Conservation (phyloP, 1,140 invertebrate species). For the Achroia grisella region DNA sequence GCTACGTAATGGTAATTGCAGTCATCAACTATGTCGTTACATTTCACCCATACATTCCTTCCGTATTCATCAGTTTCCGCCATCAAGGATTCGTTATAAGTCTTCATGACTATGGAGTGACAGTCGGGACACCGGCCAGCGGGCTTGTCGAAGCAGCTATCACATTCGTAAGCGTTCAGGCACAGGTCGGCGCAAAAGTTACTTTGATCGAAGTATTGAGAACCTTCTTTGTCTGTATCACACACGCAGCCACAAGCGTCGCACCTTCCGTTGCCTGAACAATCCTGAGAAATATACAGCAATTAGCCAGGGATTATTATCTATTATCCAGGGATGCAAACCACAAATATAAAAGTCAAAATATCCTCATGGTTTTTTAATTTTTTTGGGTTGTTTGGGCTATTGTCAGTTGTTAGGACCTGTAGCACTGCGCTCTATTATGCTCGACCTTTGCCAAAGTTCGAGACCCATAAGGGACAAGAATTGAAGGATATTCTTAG, state of each 20-base stretch:
- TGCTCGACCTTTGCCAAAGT: no score
- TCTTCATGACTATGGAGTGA: conserved; percentile 15
- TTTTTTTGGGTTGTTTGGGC: no score
- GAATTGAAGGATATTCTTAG: no score
- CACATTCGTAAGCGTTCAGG: conserved; percentile 30
- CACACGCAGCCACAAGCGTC: conserved; percentile 37
- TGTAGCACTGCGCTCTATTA: no score
- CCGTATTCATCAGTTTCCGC: conserved; percentile 21
- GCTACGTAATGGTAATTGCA: conserved; percentile 40
- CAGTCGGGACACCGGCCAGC: conserved; percentile 22
- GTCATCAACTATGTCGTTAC: conserved; percentile 28
- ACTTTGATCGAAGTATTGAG: conserved; percentile 43
- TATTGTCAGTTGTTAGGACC: no score
- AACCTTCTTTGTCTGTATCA: conserved; percentile 31
- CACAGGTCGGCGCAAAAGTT: conserved; percentile 50
- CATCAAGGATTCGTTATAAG: conserved; percentile 22
- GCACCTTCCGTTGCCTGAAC: conserved; percentile 49
- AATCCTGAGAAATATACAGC: conserved; percentile 14
- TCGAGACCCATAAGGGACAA: no score
- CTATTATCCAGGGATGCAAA: no score
- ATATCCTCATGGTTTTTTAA: no score
- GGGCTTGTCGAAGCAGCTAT: conserved; percentile 24
- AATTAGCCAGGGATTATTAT: no score
- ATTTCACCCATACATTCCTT: conserved; percentile 43
- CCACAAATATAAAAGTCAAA: no score